phyloP scores from a whole-genome alignment of 2,888 invertebrate species.

The Myopa tessellatipennis region DNA sequence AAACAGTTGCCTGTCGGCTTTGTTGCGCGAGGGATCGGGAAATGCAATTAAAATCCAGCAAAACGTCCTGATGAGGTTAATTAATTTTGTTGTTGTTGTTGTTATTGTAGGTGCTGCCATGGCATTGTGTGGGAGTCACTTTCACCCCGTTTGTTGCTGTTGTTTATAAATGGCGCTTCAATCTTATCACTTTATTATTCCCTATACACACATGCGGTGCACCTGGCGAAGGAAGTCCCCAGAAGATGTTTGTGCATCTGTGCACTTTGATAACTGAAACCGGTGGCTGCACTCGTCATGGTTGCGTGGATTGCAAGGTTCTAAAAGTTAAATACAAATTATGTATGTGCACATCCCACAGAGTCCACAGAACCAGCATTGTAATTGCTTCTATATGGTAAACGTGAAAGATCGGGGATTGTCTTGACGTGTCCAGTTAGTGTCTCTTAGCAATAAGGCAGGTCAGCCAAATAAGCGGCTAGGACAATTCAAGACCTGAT shows the following conservation, averaged over 20 bases:
- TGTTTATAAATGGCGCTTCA: constrained; percentile 5
- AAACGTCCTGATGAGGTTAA: constrained; percentile 33
- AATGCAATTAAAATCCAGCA: constrained; percentile 39
- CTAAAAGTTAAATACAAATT: too few relatives aligned
- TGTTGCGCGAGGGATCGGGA: constrained; percentile 23
- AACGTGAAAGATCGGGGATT: too few relatives aligned
- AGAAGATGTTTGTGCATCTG: too few relatives aligned
- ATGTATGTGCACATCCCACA: too few relatives aligned
- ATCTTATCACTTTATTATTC: background rate
- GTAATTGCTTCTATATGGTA: too few relatives aligned
- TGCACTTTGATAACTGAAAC: background rate
- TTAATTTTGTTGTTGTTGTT: constrained; percentile 35
- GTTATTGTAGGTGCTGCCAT: background rate
- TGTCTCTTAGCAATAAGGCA: too few relatives aligned
- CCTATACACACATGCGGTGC: background rate
- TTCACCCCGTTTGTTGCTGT: background rate
- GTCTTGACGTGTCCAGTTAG: too few relatives aligned
- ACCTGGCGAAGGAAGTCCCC: too few relatives aligned
- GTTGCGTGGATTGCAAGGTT: too few relatives aligned
- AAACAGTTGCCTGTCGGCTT: background rate
- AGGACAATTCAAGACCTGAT: too few relatives aligned
- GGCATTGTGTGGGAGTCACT: background rate
- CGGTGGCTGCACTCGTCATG: background rate
- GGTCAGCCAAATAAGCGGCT: too few relatives aligned
- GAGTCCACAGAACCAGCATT: too few relatives aligned